Evolutionary conservation across 2,888 invertebrate genomes (phyloP).

Genomic region (Polydrusus tereticollis): DNA sequence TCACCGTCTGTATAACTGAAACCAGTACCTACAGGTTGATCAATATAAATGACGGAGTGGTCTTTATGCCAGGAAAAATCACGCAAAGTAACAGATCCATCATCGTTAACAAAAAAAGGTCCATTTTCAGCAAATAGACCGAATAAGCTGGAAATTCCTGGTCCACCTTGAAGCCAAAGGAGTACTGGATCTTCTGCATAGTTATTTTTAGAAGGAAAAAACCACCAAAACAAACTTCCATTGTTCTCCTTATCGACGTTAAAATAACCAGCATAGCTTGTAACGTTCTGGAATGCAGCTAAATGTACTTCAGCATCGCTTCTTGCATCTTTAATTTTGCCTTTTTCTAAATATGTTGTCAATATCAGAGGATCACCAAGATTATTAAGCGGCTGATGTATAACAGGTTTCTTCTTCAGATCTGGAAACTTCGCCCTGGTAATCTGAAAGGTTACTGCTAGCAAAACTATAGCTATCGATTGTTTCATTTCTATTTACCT

Average conservation of each 20-base stretch:
- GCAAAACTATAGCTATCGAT: constrained; percentile 55
- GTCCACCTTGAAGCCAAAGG: constrained; percentile 87
- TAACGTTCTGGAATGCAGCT: constrained; percentile 70
- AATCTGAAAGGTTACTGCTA: neutral
- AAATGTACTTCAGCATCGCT: constrained; percentile 69
- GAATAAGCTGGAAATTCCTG: constrained; percentile 81
- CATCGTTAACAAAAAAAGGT: constrained; percentile 72
- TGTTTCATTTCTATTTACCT: constrained; percentile 76
- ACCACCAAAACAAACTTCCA: constrained; percentile 91
- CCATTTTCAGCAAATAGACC: constrained; percentile 87
- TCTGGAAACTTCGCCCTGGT: neutral
- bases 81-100: constrained; percentile 67
- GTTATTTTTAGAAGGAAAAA: constrained; percentile 77
- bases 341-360: constrained; percentile 78
- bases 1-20: constrained; percentile 89
- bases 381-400: constrained; percentile 42
- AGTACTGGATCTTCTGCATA: constrained; percentile 75
- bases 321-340: constrained; percentile 76
- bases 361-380: constrained; percentile 74
- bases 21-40: constrained; percentile 92
- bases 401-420: constrained; percentile 21
- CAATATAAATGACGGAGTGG: constrained; percentile 79
- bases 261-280: constrained; percentile 82
- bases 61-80: constrained; percentile 67
- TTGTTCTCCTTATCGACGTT: constrained; percentile 81